Base-by-base conservation (phyloP, 2,113 vertebrate species). In the Myocastor coypus region DNA sequence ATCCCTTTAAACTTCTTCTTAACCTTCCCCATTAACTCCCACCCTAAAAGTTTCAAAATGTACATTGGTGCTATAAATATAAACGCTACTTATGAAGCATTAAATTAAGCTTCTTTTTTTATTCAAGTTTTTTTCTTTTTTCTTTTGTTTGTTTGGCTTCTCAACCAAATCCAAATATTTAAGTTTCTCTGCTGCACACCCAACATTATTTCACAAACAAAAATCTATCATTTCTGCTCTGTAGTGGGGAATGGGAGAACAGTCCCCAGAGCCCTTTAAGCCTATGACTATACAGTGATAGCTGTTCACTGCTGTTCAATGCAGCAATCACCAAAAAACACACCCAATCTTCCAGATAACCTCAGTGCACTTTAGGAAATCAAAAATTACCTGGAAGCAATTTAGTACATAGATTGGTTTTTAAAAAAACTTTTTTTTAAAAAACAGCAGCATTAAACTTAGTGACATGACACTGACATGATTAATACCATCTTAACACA, bases 281-380 rank as follows among this genome's bases (percentile, higher is more conserved):
- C 95, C 94, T 93, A 86, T 66, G 96, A 96, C 98, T 91, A 91
- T 84, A 96, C 94, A 96, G 97, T 92, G 97, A 98, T 95, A 96
- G 95, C 92, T 97, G 98, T 97, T 98, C 95, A 34, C 42, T 92
- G 98, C 98, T 97, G 96, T 93, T 96, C 97, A 97, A 97, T 87
- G 94, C 97, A 98, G 98, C 98, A 98, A 97, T 98, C 97, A 97
- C 95, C 63, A 95, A 97, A 97, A 97, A 78, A 98, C 64, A 97
- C 98, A 96, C 95, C 97, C 96, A 0, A 24, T 97, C 98, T 98
- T 98, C 98, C 98, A 98, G 98, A 98, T 98, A 98, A 99, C 98
- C 98, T 99, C 98, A 99, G 99, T 99, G 98, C 98, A 99, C 98
- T 99, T 98, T 97, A 98, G 98, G 98, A 98, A 99, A 98, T 98